Conservation (phyloP, 2,113 vertebrate genomes). For the Coregonus clupeaformis region DNA sequence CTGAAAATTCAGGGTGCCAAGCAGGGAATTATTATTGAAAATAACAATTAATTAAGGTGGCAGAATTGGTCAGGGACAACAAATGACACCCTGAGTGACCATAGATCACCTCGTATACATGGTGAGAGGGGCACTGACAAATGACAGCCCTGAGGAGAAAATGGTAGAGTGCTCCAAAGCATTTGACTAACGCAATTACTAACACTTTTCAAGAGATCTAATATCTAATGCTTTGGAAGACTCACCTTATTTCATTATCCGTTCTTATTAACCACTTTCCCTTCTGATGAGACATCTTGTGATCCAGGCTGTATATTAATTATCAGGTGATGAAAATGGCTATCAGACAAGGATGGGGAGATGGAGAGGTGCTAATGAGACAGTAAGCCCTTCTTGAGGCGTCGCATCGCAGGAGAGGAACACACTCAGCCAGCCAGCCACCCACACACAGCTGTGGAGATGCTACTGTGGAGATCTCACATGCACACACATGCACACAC, state of each 20-base stretch:
- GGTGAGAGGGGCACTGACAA: too few species aligned
- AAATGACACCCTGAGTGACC: too few species aligned
- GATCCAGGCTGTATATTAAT: constrained; percentile 6
- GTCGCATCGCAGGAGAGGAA: constrained; percentile 39
- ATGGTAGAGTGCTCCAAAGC: too few species aligned
- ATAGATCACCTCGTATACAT: too few species aligned
- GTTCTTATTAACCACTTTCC: not conserved
- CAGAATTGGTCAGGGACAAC: too few species aligned
- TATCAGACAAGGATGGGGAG: not conserved
- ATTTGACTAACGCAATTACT: too few species aligned
- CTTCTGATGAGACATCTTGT: constrained; percentile 1
- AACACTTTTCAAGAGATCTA: not conserved
- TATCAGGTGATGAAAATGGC: not conserved
- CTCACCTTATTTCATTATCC: not conserved
- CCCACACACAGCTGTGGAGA: constrained; percentile 25
- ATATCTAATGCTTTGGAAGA: not conserved
- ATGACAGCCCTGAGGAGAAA: too few species aligned
- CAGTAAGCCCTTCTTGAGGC: not conserved
- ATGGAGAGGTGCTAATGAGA: constrained; percentile 16
- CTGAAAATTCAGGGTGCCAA: too few species aligned
- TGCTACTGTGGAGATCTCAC: not conserved
- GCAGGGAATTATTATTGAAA: too few species aligned
- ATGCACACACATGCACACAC: constrained; percentile 10
- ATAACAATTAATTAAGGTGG: too few species aligned
- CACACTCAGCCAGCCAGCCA: constrained; percentile 25